Evolutionary conservation across 2,888 invertebrate genomes (phyloP).

Genomic region (Megastigmus dorsalis): DNA sequence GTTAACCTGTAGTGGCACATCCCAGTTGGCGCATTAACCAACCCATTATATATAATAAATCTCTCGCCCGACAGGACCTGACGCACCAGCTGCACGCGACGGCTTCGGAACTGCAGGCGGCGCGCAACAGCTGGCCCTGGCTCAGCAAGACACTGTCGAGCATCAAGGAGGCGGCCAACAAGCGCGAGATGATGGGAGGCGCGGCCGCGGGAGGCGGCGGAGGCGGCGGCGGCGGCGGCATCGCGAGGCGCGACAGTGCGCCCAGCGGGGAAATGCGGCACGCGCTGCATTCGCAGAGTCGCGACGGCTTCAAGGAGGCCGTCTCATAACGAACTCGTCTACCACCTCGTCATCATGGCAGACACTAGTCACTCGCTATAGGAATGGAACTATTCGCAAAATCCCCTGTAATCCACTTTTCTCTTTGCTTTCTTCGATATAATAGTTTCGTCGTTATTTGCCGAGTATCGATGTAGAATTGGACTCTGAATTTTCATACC

Average conservation of each 20-base stretch:
- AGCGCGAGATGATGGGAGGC: constrained; percentile 70
- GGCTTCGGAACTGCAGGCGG: constrained; percentile 83
- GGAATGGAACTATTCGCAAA: constrained; percentile 44
- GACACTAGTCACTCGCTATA: constrained; percentile 52
- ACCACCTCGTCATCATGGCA: not conserved
- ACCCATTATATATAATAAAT: not conserved
- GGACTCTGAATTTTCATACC: no score
- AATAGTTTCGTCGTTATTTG: no score
- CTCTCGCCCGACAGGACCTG: constrained; percentile 80
- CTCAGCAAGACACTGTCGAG: constrained; percentile 92
- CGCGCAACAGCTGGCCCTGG: constrained; percentile 91
- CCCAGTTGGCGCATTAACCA: not conserved
- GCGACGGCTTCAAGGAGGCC: constrained; percentile 70
- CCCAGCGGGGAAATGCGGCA: constrained; percentile 68
- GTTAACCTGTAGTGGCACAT: no score
- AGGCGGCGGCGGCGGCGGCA: constrained; percentile 56
- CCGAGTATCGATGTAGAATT: no score
- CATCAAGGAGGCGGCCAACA: constrained; percentile 84
- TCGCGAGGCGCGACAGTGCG: constrained; percentile 75
- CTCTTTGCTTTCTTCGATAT: no score
- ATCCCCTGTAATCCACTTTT: no score
- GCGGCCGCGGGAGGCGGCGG: constrained; percentile 15
- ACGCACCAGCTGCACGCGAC: constrained; percentile 92
- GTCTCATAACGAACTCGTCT: constrained; percentile 63
- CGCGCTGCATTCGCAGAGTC: constrained; percentile 68